Percentiles rank a stretch among this genome's conserved stretches.
phyloP scores from a whole-genome alignment of 2,888 invertebrate genomes.

The Nephrotoma flavescens region DNA sequence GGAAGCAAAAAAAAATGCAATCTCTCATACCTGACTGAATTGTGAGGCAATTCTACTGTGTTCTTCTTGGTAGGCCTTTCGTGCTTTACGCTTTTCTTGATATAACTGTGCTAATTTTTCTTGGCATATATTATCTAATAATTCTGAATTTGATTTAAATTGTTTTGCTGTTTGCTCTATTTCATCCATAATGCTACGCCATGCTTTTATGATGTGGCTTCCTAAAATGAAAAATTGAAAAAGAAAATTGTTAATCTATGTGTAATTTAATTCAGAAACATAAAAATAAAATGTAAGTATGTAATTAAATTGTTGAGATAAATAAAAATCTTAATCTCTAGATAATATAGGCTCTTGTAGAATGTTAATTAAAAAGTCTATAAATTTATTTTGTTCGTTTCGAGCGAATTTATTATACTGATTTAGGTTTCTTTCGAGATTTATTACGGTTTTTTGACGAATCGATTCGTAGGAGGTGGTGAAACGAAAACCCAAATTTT shows the following conservation, averaged over 20 bases:
- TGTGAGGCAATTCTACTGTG: slow-evolving; percentile 69
- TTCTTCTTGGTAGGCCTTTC: slow-evolving; percentile 81
- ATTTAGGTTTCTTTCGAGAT: too few relatives aligned
- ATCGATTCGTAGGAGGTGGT: too few relatives aligned
- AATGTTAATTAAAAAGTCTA: too few relatives aligned
- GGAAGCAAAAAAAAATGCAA: background rate
- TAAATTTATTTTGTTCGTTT: too few relatives aligned
- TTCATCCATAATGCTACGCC: slow-evolving; percentile 80
- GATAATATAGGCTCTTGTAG: too few relatives aligned
- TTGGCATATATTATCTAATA: slow-evolving; percentile 64
- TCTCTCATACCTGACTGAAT: slow-evolving; percentile 51
- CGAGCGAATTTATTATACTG: too few relatives aligned
- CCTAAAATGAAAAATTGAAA: slow-evolving; percentile 28
- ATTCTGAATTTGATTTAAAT: slow-evolving; percentile 73
- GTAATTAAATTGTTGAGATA: slow-evolving; percentile 12
- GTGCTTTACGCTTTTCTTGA: slow-evolving; percentile 72
- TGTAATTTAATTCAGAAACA: slow-evolving; percentile 5
- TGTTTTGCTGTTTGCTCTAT: slow-evolving; percentile 72
- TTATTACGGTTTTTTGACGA: too few relatives aligned
- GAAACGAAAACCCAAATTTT: too few relatives aligned
- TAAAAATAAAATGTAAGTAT: background rate
- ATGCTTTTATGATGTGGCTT: slow-evolving; percentile 52
- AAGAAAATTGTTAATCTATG: slow-evolving; percentile 5
- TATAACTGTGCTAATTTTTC: slow-evolving; percentile 69
- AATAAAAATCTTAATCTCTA: background rate